Evolutionary conservation across 1,140 invertebrate species (phyloP), one percentile per base, ranked within the genome.

Genomic region (Aculops lycopersici): DNA sequence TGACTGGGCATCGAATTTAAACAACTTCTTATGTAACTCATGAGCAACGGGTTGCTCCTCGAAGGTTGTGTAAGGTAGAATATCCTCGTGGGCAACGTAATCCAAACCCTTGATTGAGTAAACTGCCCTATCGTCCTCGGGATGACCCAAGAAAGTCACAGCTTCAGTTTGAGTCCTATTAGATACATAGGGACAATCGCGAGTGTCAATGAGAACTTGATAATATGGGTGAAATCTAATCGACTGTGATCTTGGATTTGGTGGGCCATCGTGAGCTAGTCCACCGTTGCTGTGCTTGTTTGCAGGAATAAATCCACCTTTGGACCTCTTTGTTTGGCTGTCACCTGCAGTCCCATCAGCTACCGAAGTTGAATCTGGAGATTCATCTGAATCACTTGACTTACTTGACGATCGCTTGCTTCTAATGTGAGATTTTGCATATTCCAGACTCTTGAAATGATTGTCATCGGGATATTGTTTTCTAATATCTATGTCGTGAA

Each of bases 11-110:
- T 72, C 67, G 54, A 74, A 68, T 41, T 68, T 65, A 21, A 94
- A 61, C 58, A 94, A 95, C 60, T 90, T 90, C 51, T 92, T 80
- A 60, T 94, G 92, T 1, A 92, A 56, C 57, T 94, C 83, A 61
- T 94, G 83, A 46, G 80, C 70, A 35, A 94, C 59, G 0, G 83
- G 48, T 16, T 47, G 47, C 24, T 43, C 45, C 38, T 52, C 51
- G 16, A 44, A 48, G 39, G 41, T 51, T 16, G 50, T 50, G 43
- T 62, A 62, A 8, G 60, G 60, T 40, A 61, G 43, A 40, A 63
- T 52, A 46, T 95, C 84, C 58, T 90, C 80, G 53, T 95, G 86
- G 2, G 80, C 75, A 16, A 92, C 81, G 62, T 94, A 94, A 60
- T 95, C 86, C 17, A 94, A 55, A 15, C 52, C 52, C 21, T 81